A percentile compares a stretch with the other conserved stretches of the same genome.
Conservation (phyloP, 1,140 invertebrate genomes). For the Drosophila pectinifera region DNA sequence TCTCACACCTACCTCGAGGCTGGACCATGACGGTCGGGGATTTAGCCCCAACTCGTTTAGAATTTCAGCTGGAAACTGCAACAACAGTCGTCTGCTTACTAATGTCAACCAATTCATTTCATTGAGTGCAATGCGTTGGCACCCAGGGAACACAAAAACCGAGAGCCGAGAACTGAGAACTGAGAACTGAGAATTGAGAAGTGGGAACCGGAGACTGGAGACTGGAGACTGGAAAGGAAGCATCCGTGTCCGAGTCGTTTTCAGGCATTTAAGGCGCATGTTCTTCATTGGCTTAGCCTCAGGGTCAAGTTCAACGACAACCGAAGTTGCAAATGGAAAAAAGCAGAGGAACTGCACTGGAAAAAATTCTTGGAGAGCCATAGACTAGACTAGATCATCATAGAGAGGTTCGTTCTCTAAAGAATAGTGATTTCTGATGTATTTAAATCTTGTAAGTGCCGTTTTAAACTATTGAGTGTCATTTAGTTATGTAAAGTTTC, state of each 20-base stretch:
- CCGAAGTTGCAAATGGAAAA: slow-evolving; percentile 42
- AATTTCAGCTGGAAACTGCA: slow-evolving; percentile 63
- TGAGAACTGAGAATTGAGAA: slow-evolving; percentile 8
- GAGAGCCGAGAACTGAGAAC: not conserved
- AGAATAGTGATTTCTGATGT: too few species aligned
- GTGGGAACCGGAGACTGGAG: slow-evolving; percentile 18
- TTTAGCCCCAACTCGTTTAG: slow-evolving; percentile 44
- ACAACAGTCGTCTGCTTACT: slow-evolving; percentile 61
- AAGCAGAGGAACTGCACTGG: slow-evolving; percentile 15
- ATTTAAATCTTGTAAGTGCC: too few species aligned
- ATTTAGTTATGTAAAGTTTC: too few species aligned
- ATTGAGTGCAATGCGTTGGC: slow-evolving; percentile 81
- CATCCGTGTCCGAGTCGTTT: slow-evolving; percentile 35
- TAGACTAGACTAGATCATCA: not conserved
- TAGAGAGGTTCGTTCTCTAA: not conserved
- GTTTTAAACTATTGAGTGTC: too few species aligned
- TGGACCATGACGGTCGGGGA: slow-evolving; percentile 12
- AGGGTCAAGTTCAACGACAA: slow-evolving; percentile 76
- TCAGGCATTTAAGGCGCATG: slow-evolving; percentile 78
- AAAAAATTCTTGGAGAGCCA: not conserved
- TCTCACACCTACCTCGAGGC: slow-evolving; percentile 69
- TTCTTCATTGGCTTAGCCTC: slow-evolving; percentile 74
- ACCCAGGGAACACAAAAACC: slow-evolving; percentile 30
- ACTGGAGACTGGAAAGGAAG: slow-evolving; percentile 21
- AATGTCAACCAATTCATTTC: slow-evolving; percentile 82